Evolutionary conservation across 2,113 vertebrate genomes (phyloP).

Genomic region (Cairina moschata): DNA sequence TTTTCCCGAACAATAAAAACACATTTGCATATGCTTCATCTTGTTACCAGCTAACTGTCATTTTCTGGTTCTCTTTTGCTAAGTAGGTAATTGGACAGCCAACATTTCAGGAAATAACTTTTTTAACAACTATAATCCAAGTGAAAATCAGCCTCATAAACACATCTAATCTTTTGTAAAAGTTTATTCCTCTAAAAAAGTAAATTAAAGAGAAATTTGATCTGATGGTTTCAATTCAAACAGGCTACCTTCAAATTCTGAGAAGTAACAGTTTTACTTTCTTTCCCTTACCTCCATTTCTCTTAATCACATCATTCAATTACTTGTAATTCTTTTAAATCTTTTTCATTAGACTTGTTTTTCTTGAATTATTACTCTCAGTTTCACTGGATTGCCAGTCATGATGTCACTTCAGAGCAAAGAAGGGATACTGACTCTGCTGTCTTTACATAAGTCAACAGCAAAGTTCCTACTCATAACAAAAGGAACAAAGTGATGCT

Average conservation of each 20-base stretch:
- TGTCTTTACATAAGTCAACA: background rate
- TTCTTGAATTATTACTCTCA: background rate
- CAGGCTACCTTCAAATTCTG: background rate
- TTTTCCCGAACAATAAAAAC: background rate
- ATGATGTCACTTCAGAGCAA: background rate
- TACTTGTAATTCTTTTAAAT: background rate
- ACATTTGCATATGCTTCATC: background rate
- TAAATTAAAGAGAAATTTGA: background rate
- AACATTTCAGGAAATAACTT: background rate
- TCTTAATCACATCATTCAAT: background rate
- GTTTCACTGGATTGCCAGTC: background rate
- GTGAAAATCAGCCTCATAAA: background rate
- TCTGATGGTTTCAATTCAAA: background rate
- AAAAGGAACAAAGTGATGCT: background rate
- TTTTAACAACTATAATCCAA: background rate
- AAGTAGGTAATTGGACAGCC: background rate
- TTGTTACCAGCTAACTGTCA: background rate
- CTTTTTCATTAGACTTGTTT: background rate
- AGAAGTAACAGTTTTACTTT: background rate
- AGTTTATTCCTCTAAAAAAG: background rate
- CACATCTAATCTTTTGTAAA: background rate
- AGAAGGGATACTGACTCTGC: fast-evolving
- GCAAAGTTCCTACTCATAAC: background rate
- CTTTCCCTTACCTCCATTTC: background rate
- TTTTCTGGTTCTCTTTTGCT: background rate